Evolutionary conservation across 2,113 vertebrate genomes (phyloP), one percentile per base, ranked within the genome.

Genomic region (Hipposideros armiger): DNA sequence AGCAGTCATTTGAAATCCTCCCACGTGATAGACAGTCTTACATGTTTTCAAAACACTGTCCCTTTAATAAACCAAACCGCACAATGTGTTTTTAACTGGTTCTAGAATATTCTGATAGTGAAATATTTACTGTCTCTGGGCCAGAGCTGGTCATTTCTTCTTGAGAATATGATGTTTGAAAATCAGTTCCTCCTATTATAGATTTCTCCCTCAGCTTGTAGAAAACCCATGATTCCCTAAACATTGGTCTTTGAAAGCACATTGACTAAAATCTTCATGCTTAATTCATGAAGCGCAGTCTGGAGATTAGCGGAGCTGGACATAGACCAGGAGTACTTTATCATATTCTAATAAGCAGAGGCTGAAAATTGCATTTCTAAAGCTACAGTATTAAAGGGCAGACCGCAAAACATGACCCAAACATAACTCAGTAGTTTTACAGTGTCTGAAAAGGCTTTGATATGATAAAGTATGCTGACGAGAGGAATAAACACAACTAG

Each of bases 331-430:
- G 98, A 99, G 99, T 99, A 99, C 99, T 99, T 99, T 99, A 99
- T 99, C 99, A 99, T 99, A 99, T 99, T 99, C 99, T 99, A 99
- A 99, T 99, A 99, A 99, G 99, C 98, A 98, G 98, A 99, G 99
- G 99, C 98, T 99, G 99, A 99, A 99, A 99, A 99, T 99, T 99
- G 99, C 99, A 99, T 99, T 99, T 99, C 99, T 99, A 99, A 99
- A 99, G 99, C 99, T 99, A 98, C 98, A 98, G 99, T 99, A 99
- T 99, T 99, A 99, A 99, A 99, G 99, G 99, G 98, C 99, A 99
- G 98, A 98, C 98, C 98, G 98, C 99, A 98, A 98, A 99, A 99
- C 99, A 99, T 99, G 99, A 99, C 99, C 98, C 97, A 99, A 99
- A 99, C 99, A 99, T 99, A 99, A 98, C 98, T 99, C 98, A 98